Evolutionary conservation across 2,888 invertebrate species (phyloP).

Genomic region (Gymnosoma rotundatum): DNA sequence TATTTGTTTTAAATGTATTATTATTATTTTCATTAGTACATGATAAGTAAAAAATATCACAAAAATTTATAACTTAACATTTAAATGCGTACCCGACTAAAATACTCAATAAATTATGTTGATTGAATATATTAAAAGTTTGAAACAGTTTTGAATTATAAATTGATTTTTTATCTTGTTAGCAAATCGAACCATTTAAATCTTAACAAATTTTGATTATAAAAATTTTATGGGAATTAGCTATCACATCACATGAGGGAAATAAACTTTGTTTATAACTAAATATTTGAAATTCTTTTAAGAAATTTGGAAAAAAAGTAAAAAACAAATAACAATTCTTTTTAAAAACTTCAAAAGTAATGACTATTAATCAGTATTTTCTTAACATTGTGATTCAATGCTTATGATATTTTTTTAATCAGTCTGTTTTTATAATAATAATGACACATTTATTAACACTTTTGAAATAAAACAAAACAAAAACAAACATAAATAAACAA

Average conservation of each 20-base stretch:
- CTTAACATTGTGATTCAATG: too few species aligned
- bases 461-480: background rate
- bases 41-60: too few species aligned
- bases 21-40: too few species aligned
- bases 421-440: background rate
- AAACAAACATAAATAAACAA: background rate
- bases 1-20: background rate
- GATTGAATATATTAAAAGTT: conserved; percentile 9
- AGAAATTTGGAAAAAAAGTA: background rate
- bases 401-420: too few species aligned
- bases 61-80: too few species aligned
- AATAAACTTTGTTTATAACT: background rate
- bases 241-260: background rate
- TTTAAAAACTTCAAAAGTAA: background rate
- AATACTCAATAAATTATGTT: conserved; percentile 22
- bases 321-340: background rate
- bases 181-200: background rate
- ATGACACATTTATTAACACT: conserved; percentile 19
- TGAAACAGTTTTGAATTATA: too few species aligned
- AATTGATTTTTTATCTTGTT: too few species aligned
- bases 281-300: conserved; percentile 17
- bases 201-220: background rate
- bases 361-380: conserved; percentile 15
- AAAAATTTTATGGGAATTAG: background rate
- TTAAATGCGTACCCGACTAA: conserved; percentile 1